Evolutionary conservation across 1,140 invertebrate genomes (phyloP).

Genomic region (Lerema accius): DNA sequence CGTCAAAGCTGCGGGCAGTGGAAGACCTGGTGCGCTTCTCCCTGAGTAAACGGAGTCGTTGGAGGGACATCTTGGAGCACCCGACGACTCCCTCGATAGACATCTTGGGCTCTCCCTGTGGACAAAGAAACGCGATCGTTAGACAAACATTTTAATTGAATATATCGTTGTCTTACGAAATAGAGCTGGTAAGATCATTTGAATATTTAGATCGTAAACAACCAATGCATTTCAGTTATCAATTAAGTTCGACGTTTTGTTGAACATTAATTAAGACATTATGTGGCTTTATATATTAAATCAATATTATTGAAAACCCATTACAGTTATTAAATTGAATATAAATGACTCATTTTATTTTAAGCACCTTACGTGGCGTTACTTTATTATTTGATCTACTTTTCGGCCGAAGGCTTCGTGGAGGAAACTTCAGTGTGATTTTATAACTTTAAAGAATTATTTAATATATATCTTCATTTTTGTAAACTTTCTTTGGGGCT

Average conservation of each 20-base stretch:
- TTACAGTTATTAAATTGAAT: conserved; percentile 13
- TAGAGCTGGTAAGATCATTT: conserved; percentile 25
- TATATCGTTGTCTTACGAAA: conserved; percentile 19
- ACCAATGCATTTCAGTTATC: conserved; percentile 25
- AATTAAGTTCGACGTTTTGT: conserved; percentile 19
- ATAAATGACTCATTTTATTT: not conserved
- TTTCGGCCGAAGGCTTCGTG: too few relatives aligned
- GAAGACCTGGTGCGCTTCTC: conserved; percentile 84
- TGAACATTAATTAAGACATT: conserved; percentile 25
- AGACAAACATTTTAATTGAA: too few relatives aligned
- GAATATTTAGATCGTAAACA: conserved; percentile 26
- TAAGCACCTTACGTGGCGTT: not conserved
- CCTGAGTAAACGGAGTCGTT: conserved; percentile 88
- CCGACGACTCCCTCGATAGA: conserved; percentile 89
- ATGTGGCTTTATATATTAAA: conserved; percentile 29
- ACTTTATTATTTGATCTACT: too few relatives aligned
- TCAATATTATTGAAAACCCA: conserved; percentile 19
- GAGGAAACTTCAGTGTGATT: too few relatives aligned
- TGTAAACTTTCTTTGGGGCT: too few relatives aligned
- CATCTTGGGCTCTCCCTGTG: conserved; percentile 91
- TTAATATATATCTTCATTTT: too few relatives aligned
- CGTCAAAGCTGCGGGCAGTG: conserved; percentile 78
- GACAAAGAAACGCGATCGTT: conserved; percentile 67
- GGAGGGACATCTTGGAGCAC: conserved; percentile 86
- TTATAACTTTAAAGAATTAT: too few relatives aligned